These are phyloP conservation scores for Leptoclinus maculatus DNA, from an alignment of 2,797 vertebrate genomes.

Conservation along the genomic window DNA sequence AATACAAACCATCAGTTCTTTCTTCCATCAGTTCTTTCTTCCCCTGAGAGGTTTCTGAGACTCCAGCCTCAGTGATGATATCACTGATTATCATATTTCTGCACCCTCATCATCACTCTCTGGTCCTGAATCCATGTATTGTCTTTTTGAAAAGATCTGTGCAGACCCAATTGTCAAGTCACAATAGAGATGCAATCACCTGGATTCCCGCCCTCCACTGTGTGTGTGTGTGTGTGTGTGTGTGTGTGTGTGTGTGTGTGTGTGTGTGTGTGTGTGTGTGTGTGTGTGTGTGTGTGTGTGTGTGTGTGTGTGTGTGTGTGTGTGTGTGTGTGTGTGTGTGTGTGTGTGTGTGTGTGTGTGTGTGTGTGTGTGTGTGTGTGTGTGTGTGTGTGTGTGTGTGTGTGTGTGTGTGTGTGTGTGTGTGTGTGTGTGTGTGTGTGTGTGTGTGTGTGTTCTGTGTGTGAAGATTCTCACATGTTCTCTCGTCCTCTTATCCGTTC, in stretches of 20 bases:
- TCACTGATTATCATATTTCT: conserved; percentile 1
- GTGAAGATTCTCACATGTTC: too few species aligned
- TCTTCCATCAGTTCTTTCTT: background rate
- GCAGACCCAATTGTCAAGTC: conserved; percentile 20
- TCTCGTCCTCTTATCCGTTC: too few species aligned
- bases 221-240: background rate
- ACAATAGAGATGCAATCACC: conserved; percentile 49
- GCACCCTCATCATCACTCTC: conserved; percentile 1
- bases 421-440: background rate
- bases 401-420: background rate
- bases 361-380: background rate
- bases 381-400: background rate
- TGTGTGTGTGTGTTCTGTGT: background rate
- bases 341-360: background rate
- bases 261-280: background rate
- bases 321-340: background rate
- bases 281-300: background rate
- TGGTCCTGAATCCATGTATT: conserved; percentile 1
- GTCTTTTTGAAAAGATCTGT: conserved; percentile 18
- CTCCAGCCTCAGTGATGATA: background rate
- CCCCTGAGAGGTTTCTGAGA: conserved; percentile 3
- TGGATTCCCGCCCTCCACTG: conserved; percentile 22
- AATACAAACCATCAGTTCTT: too few species aligned
- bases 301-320: background rate
- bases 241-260: background rate